Evolutionary conservation across 2,888 invertebrate species (phyloP), one percentile per base, ranked within the genome.

Genomic region (Lithophane socia): DNA sequence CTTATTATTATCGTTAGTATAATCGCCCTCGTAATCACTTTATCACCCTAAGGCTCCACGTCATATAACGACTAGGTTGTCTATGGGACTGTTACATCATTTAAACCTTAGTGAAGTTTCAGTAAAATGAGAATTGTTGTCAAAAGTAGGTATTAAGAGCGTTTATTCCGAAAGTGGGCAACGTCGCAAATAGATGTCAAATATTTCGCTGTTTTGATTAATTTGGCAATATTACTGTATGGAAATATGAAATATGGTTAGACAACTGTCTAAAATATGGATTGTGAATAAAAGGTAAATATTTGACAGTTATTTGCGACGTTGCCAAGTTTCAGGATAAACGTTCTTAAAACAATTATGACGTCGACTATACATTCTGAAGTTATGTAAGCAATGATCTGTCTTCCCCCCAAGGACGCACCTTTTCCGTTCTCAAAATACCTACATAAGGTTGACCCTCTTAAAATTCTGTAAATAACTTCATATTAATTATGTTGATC

Each of bases 401-500:
- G 37, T 68, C 16, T 37, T 37, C 2, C 37, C 84, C 42, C 79
- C 16, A n/a, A 49, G 56, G 69, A 67, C 65, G 18, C 61, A 29
- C 52, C 64, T 77, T 77, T 77, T 47, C 44, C n/a, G 21, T 16
- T 9, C 37, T 2, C 29, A 60, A 56, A 44, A 65, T n/a, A n/a
- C n/a, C n/a, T 42, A 65, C 24, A 56, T 44, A 58, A 9, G 67
- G 65, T 73, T 56, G 77, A 49, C 56, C 70, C 56, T 79, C 56
- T 70, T 70, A 49, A 79, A 83, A 44, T n/a, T 65, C 13, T 13
- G 79, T 70, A 70, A 80, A 80, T 70, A 80, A 52, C 60, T 67
- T 58, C 60, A 63, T 85, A 72, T 72, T 75, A 60, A 67, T 72
- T 54, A 63, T 67, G 58, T 80, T 84, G 67, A 68, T 72, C 47